Base-by-base conservation (phyloP, 2,113 vertebrate genomes). In the Mustelus asterias region DNA sequence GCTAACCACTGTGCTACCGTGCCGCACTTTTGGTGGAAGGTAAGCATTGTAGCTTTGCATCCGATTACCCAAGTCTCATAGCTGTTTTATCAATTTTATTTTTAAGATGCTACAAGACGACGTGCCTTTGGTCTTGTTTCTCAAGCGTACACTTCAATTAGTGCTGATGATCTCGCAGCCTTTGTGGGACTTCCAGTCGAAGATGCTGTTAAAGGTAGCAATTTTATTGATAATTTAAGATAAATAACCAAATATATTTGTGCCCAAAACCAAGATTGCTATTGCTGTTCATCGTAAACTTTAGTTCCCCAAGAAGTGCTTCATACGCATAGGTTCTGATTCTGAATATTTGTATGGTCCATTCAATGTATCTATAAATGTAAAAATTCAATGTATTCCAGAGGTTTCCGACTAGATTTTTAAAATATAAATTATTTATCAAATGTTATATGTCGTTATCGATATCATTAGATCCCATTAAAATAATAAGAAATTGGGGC, bases 121-220 rank as follows among this genome's bases (percentile, higher is more conserved):
- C 97, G 99, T 63, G 99, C 99, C 0, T 99, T 99, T 89, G 97
- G 98, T 9, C 97, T 99, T 63, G 99, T 99, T 96, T 99, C 99
- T 6, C 99, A 99, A 97, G 99, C 99, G 0, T 99, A 99, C 96
- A 99, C 99, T 26, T 99, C 99, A 41, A 99, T 99, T 96, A 96
- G 98, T 1, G 99, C 98, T 0, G 99, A 99, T 0, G 99, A 99
- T 88, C 99, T 99, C 1, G 98, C 99, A 1, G 98, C 98, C 41
- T 99, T 99, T 83, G 98, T 99, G 0, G 99, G 99, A 22, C 99
- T 99, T 96, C 98, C 99, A 2, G 99, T 99, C 80, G 99, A 99
- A 96, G 99, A 99, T 94, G 99, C 99, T 1, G 99, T 99, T 63
- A 99, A 99, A 97, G 99, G 99, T 99, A 97, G 26, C 1, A 29